phyloP scores from a whole-genome alignment of 2,113 vertebrate species.

The Macrotis lagotis region DNA sequence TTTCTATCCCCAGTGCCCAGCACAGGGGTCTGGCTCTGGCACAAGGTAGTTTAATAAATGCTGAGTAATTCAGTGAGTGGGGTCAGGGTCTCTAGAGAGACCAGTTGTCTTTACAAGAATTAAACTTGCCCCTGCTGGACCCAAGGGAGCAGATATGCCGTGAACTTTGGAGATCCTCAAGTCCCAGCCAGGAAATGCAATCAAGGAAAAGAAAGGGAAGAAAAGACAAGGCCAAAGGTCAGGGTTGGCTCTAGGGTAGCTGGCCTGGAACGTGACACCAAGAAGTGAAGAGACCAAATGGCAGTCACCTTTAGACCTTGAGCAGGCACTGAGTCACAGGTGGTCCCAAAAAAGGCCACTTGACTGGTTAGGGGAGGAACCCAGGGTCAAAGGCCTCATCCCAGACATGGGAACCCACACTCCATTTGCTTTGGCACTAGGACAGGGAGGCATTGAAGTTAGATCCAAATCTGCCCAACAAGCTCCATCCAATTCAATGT shows the following conservation, averaged over 20 bases:
- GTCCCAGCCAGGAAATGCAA: neutral
- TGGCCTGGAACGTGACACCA: rapidly evolving
- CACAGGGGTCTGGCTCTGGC: neutral
- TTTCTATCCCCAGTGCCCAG: neutral
- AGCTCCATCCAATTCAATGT: neutral
- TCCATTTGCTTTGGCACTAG: neutral
- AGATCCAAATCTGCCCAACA: neutral
- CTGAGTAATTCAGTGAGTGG: neutral
- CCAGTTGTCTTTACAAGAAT: neutral
- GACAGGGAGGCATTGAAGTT: neutral
- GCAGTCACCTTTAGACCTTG: neutral
- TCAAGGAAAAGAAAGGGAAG: neutral
- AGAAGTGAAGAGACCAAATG: neutral
- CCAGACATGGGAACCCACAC: too few relatives aligned
- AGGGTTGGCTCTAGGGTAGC: neutral
- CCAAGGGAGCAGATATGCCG: rapidly evolving
- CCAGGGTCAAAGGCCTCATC: neutral
- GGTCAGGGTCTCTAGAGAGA: neutral
- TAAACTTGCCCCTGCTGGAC: neutral
- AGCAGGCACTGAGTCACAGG: rapidly evolving
- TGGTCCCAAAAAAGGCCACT: neutral
- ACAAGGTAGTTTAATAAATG: rapidly evolving
- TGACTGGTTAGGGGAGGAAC: neutral
- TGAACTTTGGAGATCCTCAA: neutral
- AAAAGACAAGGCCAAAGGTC: neutral